These are phyloP conservation scores for Ceyx margarethae DNA, from an alignment of 2,113 vertebrate genomes.

Conservation along the genomic window DNA sequence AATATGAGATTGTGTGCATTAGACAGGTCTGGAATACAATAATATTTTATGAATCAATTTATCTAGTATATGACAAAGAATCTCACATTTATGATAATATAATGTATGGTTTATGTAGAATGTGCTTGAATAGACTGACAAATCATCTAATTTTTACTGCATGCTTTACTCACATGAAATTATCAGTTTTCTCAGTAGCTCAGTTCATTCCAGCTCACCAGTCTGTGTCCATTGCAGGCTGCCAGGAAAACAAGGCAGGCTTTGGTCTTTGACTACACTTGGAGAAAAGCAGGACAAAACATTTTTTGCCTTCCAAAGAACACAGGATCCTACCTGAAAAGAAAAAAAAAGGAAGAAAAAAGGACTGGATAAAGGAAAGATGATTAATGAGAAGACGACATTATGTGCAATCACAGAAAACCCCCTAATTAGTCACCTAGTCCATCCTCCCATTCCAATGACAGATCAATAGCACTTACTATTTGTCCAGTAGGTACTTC, in stretches of 20 bases:
- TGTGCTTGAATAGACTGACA: not conserved
- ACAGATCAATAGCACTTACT: slow-evolving; percentile 46
- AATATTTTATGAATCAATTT: not conserved
- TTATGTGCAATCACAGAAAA: slow-evolving; percentile 7
- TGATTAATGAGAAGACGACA: not conserved
- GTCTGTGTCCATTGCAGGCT: not conserved
- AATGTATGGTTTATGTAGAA: not conserved
- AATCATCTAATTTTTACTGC: not conserved
- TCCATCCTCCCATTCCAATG: slow-evolving; percentile 5
- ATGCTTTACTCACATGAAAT: not conserved
- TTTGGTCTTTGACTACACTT: not conserved
- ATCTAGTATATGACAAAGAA: not conserved
- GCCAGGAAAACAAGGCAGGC: not conserved
- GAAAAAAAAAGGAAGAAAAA: not conserved
- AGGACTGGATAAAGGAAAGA: not conserved
- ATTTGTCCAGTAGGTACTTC: not conserved
- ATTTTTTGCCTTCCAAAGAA: not conserved
- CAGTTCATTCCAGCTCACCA: not conserved
- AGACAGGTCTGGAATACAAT: not conserved
- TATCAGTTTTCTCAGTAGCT: not conserved
- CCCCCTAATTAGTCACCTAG: not conserved
- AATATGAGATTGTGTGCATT: not conserved
- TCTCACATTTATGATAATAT: not conserved
- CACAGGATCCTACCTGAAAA: not conserved
- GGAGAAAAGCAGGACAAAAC: not conserved